Conservation (phyloP, 1,140 invertebrate genomes). For the Drosophila fuyamai region DNA sequence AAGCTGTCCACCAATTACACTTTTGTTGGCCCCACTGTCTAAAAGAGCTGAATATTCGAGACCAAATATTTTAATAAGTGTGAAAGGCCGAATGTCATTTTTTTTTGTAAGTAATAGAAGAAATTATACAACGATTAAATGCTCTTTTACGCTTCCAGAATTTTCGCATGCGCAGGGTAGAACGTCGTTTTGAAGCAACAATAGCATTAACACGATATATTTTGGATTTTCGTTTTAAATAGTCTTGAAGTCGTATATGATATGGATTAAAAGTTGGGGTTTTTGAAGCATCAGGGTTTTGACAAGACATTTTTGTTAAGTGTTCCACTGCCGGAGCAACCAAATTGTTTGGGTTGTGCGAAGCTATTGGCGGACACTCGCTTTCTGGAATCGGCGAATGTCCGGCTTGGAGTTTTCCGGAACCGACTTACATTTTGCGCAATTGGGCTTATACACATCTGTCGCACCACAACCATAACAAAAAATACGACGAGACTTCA, state of each 20-base stretch:
- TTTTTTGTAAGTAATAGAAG: slow-evolving; percentile 1
- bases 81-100: slow-evolving; percentile 26
- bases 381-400: slow-evolving; percentile 3
- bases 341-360: not conserved
- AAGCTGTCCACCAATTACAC: slow-evolving; percentile 12
- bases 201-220: not conserved
- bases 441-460: slow-evolving; percentile 9
- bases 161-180: not conserved
- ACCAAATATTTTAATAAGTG: slow-evolving; percentile 1
- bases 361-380: slow-evolving; percentile 11
- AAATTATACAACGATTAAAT: slow-evolving; percentile 2
- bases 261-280: slow-evolving; percentile 16
- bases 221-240: slow-evolving; percentile 2
- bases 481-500: not conserved
- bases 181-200: not conserved
- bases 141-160: slow-evolving; percentile 11
- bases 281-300: not conserved
- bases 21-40: slow-evolving; percentile 31
- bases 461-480: slow-evolving; percentile 11
- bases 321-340: not conserved
- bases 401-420: slow-evolving; percentile 15
- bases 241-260: slow-evolving; percentile 11
- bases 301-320: not conserved
- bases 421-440: slow-evolving; percentile 5
- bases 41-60: not conserved